These are phyloP conservation scores for Setipinna tenuifilis DNA, from an alignment of 2,797 vertebrate genomes.

Conservation along the genomic window DNA sequence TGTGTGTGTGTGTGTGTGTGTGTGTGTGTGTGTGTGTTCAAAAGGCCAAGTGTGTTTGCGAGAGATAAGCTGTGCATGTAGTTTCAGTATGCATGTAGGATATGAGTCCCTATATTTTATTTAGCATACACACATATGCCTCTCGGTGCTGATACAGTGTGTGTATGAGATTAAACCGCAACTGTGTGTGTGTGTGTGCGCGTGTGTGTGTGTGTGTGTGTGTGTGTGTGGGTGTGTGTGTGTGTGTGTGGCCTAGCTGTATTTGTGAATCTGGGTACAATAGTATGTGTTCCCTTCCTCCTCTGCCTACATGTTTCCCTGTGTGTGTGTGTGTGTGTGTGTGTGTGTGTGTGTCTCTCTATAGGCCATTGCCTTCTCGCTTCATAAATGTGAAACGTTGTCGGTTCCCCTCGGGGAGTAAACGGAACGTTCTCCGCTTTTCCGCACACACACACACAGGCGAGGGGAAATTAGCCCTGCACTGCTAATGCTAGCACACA, in stretches of 20 bases:
- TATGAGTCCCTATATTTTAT: background rate
- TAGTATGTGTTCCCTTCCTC: background rate
- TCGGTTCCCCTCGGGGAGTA: background rate
- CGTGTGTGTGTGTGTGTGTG: slow-evolving; percentile 1
- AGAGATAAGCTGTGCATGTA: background rate
- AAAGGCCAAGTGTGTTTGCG: background rate
- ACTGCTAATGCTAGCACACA: slow-evolving; percentile 18
- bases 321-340: background rate
- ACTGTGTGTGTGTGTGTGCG: background rate
- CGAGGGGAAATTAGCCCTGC: background rate
- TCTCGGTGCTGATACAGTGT: background rate
- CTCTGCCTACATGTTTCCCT: background rate
- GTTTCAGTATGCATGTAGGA: background rate
- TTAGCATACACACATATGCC: background rate
- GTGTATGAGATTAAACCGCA: background rate
- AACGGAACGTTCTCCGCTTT: slow-evolving; percentile 1
- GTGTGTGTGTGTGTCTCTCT: background rate
- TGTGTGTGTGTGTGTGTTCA: background rate
- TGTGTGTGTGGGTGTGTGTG: slow-evolving; percentile 15
- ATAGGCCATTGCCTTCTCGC: background rate
- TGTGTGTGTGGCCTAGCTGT: background rate
- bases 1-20: background rate
- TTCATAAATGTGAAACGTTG: background rate
- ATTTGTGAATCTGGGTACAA: background rate
- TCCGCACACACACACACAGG: slow-evolving; percentile 31